Conservation (phyloP, 2,797 vertebrate species). For the Melanogrammus aeglefinus region DNA sequence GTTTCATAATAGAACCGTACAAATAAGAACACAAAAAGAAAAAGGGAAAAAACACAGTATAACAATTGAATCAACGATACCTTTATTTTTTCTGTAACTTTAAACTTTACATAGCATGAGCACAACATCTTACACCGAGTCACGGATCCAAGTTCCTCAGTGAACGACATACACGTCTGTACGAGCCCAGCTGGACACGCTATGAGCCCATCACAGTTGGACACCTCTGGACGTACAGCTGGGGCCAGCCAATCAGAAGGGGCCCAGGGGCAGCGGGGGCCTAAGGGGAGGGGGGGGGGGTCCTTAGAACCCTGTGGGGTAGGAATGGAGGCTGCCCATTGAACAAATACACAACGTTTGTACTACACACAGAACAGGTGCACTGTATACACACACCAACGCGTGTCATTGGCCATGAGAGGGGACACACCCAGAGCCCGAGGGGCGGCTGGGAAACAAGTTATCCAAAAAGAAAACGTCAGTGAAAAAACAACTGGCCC, state of each 20-base stretch:
- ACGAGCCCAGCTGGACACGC: no score
- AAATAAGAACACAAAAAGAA: background rate
- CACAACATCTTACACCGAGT: background rate
- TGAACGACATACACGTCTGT: constrained; percentile 16
- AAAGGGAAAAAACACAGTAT: background rate
- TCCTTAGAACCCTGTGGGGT: constrained; percentile 32
- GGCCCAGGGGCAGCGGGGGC: constrained; percentile 56
- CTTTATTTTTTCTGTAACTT: constrained; percentile 28
- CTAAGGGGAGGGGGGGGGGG: constrained; percentile 39
- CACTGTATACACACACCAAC: constrained; percentile 16
- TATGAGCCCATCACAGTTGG: no score
- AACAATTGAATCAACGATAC: background rate
- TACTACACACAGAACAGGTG: constrained; percentile 20
- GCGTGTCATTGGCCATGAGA: background rate
- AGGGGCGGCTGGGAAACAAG: background rate
- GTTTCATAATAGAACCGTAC: background rate
- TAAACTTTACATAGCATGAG: background rate
- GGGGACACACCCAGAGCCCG: background rate
- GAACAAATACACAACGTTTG: constrained; percentile 58
- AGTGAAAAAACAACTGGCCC: background rate
- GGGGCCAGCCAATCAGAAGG: constrained; percentile 31
- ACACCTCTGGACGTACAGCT: constrained; percentile 43
- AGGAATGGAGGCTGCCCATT: constrained; percentile 59
- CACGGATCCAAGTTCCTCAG: background rate
- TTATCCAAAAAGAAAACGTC: background rate